Conservation (phyloP, 1,140 invertebrate species). For the Zaprionus vittiger region DNA sequence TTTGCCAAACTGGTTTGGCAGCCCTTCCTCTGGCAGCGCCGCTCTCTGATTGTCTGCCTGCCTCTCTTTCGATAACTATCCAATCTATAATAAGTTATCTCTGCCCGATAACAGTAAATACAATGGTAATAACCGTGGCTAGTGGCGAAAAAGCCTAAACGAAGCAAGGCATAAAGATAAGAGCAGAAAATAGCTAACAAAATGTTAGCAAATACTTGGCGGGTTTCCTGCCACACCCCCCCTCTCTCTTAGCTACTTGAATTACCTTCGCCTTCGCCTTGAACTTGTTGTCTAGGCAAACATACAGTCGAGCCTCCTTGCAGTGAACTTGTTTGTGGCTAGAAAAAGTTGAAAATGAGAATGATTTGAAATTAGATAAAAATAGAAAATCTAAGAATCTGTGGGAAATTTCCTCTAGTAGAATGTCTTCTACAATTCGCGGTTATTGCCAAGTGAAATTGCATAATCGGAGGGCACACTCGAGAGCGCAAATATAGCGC, state of each 20-base stretch:
- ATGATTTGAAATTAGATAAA: not conserved
- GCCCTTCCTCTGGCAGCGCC: not conserved
- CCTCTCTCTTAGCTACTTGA: conserved; percentile 37
- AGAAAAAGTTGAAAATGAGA: not conserved
- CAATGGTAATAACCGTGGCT: conserved; percentile 23
- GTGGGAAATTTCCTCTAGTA: not conserved
- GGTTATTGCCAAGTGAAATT: conserved; percentile 69
- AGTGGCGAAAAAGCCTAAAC: conserved; percentile 17
- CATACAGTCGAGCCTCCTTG: not conserved
- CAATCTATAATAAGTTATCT: conserved; percentile 7
- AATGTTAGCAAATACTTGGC: conserved; percentile 44
- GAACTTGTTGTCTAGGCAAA: conserved; percentile 48
- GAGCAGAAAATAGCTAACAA: conserved; percentile 16
- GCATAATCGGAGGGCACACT: conserved; percentile 51
- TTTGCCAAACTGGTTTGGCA: conserved; percentile 58
- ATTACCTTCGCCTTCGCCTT: conserved; percentile 46
- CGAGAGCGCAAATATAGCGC: conserved; percentile 36
- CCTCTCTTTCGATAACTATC: conserved; percentile 13
- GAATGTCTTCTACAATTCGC: conserved; percentile 9
- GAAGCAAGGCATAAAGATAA: conserved; percentile 7
- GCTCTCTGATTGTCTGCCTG: conserved; percentile 12
- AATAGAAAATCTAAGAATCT: not conserved
- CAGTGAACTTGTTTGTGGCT: not conserved
- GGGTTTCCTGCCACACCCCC: conserved; percentile 29
- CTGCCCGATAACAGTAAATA: conserved; percentile 16